Conservation (phyloP, 2,113 vertebrate genomes). For the Triplophysa siluroides region DNA sequence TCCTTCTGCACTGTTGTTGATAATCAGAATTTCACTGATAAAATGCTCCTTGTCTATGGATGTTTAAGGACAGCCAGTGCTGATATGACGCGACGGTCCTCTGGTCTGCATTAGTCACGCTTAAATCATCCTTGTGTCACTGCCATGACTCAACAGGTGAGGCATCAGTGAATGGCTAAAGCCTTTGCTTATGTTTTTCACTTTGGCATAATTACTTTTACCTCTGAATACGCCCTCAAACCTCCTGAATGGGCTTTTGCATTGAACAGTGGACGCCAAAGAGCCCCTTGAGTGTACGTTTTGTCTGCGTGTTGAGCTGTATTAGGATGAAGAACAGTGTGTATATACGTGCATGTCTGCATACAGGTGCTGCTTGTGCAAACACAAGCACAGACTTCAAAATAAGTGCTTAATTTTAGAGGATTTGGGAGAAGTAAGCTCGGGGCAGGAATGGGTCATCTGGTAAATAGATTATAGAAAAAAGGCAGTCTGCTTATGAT, state of each 20-base stretch:
- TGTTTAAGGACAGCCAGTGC: slow-evolving; percentile 11
- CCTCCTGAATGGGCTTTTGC: neutral
- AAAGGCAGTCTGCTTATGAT: neutral
- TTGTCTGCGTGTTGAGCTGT: neutral
- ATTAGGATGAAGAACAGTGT: neutral
- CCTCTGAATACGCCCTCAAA: neutral
- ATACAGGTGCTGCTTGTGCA: slow-evolving; percentile 4
- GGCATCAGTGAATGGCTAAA: slow-evolving; percentile 49
- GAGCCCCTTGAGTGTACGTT: neutral
- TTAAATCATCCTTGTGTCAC: slow-evolving; percentile 49
- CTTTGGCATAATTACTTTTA: neutral
- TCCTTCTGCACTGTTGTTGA: neutral
- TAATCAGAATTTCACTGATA: neutral
- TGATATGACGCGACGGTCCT: slow-evolving; percentile 18
- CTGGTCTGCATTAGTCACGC: slow-evolving; percentile 56
- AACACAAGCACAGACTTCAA: neutral
- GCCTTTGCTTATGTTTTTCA: slow-evolving; percentile 46
- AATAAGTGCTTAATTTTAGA: too few relatives aligned
- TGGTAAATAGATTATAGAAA: neutral
- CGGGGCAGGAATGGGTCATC: neutral
- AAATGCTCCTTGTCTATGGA: neutral
- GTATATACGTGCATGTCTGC: neutral
- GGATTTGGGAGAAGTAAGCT: too few relatives aligned
- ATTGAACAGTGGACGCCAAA: neutral
- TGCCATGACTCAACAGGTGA: slow-evolving; percentile 62